Evolutionary conservation across 92 coral and sea anemone genomes (phyloP), one percentile per base, ranked within the genome.

Genomic region (Porites rus): DNA sequence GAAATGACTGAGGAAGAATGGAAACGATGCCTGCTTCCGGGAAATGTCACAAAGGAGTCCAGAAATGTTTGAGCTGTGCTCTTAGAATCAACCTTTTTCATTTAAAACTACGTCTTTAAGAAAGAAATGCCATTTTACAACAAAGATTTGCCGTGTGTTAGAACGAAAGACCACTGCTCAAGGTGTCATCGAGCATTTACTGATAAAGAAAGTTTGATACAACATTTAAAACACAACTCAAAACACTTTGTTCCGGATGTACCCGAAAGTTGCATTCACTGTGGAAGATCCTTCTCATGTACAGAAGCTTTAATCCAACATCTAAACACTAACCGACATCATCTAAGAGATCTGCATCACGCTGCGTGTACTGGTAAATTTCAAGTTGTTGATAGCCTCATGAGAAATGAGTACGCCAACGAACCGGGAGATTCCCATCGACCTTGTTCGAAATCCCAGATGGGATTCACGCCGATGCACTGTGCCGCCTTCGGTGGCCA

Each of bases 401-500:
- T 91, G 87, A 81, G 67, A 17, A 84, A 81, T 16, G 87, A 86
- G 19, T 43, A 69, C 69, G 94, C 94, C 14, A 72, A 91, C 12
- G 52, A 7, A 22, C 84, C 93, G 0, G 96, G 96, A 1, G 86
- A 77, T 19, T 93, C 96, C 14, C 96, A 93, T 56, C 52, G 10
- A 5, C 70, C 77, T 8, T 51, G 58, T 11, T 77, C 46, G 46
- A 38, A 38, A 10, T 59, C 67, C 13, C 92, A 93, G 68, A 84
- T 68, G 25, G 96, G 96, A 10, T 65, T 51, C 69, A 88, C 96
- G 2, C 96, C 96, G n/a, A 82, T 93, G 93, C 96, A 93, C 58
- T 93, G 96, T 66, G 96, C 96, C 0, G 96, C 96, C 46, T 91
- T 88, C 66, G 90, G 90, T 9, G 96, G 94, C 2, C 90, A 91